phyloP scores from a whole-genome alignment of 53 echinoderm and acorn worm species.

The Luidia sarsii region DNA sequence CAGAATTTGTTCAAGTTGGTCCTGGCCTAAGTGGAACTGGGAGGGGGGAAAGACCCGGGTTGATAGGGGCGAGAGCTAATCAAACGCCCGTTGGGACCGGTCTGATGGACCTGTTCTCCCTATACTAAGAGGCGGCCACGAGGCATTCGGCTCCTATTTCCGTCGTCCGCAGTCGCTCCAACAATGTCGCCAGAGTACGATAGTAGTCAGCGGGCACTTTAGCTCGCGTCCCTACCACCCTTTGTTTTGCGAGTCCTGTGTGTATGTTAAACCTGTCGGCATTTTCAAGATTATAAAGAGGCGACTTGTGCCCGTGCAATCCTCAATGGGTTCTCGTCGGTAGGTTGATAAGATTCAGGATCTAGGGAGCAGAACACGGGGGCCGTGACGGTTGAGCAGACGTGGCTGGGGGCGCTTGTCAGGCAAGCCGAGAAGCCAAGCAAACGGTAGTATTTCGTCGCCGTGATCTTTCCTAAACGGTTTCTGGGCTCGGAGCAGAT shows the following conservation, averaged over 20 bases:
- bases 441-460: no score
- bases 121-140: constrained; percentile 21
- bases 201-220: no score
- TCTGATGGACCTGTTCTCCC: constrained; percentile 31
- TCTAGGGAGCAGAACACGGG: no score
- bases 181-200: no score
- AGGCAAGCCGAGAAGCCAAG: no score
- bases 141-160: constrained; percentile 34
- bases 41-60: background rate
- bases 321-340: no score
- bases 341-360: no score
- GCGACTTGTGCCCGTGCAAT: no score
- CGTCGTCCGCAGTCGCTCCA: constrained; percentile 18
- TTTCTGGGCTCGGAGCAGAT: background rate
- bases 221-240: constrained; percentile 1
- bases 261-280: constrained; percentile 25
- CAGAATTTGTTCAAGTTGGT: background rate
- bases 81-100: constrained; percentile 39
- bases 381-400: no score
- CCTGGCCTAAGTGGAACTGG: constrained; percentile 17
- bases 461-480: constrained; percentile 13
- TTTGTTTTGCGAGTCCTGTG: constrained; percentile 20
- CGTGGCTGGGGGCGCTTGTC: no score
- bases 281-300: constrained; percentile 9
- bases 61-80: constrained; percentile 27